Evolutionary conservation across 2,113 vertebrate species (phyloP).

Genomic region (Sigmodon hispidus): DNA sequence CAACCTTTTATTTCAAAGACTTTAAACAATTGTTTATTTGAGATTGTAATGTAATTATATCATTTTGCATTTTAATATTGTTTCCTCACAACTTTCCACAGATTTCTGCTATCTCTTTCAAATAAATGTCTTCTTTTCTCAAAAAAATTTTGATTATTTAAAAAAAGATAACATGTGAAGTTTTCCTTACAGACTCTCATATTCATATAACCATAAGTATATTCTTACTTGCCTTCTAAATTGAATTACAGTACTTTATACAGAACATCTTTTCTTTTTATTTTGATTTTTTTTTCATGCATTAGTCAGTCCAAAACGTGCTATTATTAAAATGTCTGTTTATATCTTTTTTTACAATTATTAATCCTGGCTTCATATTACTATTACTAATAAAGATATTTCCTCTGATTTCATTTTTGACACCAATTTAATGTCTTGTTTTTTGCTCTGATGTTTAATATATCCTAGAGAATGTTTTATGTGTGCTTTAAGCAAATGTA

Average conservation of each 20-base stretch:
- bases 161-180: background rate
- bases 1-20: background rate
- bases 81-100: background rate
- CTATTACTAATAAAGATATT: background rate
- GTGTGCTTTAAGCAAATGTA: background rate
- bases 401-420: background rate
- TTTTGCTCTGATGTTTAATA: background rate
- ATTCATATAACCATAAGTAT: background rate
- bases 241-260: background rate
- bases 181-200: background rate
- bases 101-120: background rate
- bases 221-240: background rate
- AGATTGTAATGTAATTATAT: background rate
- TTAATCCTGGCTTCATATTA: background rate
- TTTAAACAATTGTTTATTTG: background rate
- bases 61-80: background rate
- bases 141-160: background rate
- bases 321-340: background rate
- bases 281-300: background rate
- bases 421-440: background rate
- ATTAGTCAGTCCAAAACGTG: background rate
- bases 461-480: background rate
- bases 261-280: background rate
- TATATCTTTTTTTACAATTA: too few relatives aligned
- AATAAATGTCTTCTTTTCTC: background rate